Base-by-base conservation (phyloP, 1,140 invertebrate genomes). In the Vanessa atalanta region DNA sequence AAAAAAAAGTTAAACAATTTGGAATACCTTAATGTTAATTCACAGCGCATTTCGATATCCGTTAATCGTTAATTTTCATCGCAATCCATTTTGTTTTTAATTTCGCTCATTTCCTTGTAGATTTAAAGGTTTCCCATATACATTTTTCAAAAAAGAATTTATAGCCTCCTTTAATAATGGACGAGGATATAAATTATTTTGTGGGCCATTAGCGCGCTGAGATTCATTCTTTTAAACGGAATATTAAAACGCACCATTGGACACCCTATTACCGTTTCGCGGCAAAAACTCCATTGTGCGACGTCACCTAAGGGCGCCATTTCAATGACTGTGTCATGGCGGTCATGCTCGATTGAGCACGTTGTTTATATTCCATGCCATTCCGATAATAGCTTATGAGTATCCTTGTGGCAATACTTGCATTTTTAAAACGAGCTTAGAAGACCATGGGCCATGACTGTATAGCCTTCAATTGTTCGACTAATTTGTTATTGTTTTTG, bases 141-240 rank as follows among this genome's bases (percentile, higher is more conserved):
- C 57, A 64, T 43, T 50, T 11, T 61, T 73, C 15, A 11, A 67
- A 61, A 73, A 55, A 67, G 55, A 73, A 43, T 65, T 31, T 73
- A 73, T 74, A 68, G 61, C 66, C 37, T 70, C 57, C 55, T 75
- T 70, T 67, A 71, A 75, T 75, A 75, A 66, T 47, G 68, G 69
- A 65, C 31, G 65, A 23, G 69, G 37, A 48, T 70, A 77, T 79
- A 79, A 79, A 79, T 74, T 74, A 77, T 70, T 65, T 64, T n/a
- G 43, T 72, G 66, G 50, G 26, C 65, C 75, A 79, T 75, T 79
- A 79, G 75, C 72, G 75, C 51, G 47, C 31, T 47, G 50, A 66
- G 72, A 77, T 75, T 79, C 75, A 74, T 79, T 79, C 72, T 79
- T 77, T 79, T 79, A 70, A 79, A 66, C 72, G 69, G 75, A 69